phyloP scores from a whole-genome alignment of 2,888 invertebrate genomes.

The Lycaena phlaeas region DNA sequence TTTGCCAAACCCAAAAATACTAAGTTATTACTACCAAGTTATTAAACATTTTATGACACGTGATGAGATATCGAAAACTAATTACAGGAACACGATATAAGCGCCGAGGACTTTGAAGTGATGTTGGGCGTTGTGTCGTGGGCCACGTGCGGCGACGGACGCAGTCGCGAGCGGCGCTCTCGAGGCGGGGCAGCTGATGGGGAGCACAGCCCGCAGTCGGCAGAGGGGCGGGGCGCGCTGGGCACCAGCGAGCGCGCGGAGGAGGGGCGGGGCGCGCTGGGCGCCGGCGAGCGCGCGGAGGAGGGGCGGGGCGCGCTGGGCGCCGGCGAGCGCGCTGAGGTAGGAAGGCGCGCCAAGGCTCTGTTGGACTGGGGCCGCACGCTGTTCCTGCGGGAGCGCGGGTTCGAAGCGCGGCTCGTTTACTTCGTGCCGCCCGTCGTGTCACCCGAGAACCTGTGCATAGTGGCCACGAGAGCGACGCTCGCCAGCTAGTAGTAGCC shows the following conservation, averaged over 20 bases:
- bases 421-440: constrained; percentile 77
- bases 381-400: constrained; percentile 69
- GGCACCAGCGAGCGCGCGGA: constrained; percentile 59
- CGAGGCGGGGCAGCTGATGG: not conserved
- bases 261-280: constrained; percentile 70
- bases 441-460: constrained; percentile 86
- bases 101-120: constrained; percentile 77
- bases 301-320: constrained; percentile 8
- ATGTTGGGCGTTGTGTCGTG: constrained; percentile 89
- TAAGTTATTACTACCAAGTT: too few species aligned
- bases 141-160: constrained; percentile 87
- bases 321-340: constrained; percentile 27
- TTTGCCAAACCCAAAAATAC: too few species aligned
- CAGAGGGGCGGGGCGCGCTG: too few species aligned
- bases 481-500: not conserved
- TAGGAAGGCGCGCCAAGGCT: constrained; percentile 83
- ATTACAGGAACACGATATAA: constrained; percentile 67
- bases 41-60: too few species aligned
- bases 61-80: too few species aligned
- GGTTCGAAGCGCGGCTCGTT: constrained; percentile 75
- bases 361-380: constrained; percentile 84
- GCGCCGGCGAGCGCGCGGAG: not conserved
- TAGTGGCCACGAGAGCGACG: constrained; percentile 67
- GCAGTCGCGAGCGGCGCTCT: constrained; percentile 60
- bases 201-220: too few species aligned